phyloP scores from a whole-genome alignment of 1,140 invertebrate genomes.

The Tachypleus tridentatus region DNA sequence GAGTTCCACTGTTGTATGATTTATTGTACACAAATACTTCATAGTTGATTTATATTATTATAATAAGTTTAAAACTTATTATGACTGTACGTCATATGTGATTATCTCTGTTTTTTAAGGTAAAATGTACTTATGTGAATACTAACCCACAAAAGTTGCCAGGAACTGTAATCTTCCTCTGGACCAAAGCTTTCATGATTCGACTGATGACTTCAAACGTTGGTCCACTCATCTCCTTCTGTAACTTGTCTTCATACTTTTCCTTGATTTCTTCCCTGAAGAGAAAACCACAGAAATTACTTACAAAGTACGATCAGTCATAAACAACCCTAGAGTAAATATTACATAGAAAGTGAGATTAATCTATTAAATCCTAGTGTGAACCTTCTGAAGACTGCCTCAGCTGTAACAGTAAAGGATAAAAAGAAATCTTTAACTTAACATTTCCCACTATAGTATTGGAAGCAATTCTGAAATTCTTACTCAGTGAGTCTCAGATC shows the following conservation, averaged over 20 bases:
- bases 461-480: slow-evolving; percentile 27
- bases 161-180: slow-evolving; percentile 87
- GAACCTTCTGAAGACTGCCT: no score
- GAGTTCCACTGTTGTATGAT: no score
- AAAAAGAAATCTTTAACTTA: no score
- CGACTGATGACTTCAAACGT: slow-evolving; percentile 91
- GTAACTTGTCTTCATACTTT: slow-evolving; percentile 87
- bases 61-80: background rate
- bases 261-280: slow-evolving; percentile 73
- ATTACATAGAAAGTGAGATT: no score
- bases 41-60: no score
- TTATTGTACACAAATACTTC: no score
- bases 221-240: slow-evolving; percentile 80
- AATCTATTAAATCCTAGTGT: no score
- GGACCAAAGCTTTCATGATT: slow-evolving; percentile 92
- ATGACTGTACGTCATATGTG: background rate
- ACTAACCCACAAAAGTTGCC: slow-evolving; percentile 76
- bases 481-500: slow-evolving; percentile 85
- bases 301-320: no score
- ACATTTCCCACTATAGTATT: no score
- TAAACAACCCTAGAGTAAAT: no score
- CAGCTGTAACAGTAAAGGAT: no score
- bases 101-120: background rate
- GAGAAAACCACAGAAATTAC: slow-evolving; percentile 21
- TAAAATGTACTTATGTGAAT: slow-evolving; percentile 4